Percentiles rank a stretch among this genome's conserved stretches.
phyloP scores from a whole-genome alignment of 2,888 invertebrate species.

The Acanthacorydalis orientalis region DNA sequence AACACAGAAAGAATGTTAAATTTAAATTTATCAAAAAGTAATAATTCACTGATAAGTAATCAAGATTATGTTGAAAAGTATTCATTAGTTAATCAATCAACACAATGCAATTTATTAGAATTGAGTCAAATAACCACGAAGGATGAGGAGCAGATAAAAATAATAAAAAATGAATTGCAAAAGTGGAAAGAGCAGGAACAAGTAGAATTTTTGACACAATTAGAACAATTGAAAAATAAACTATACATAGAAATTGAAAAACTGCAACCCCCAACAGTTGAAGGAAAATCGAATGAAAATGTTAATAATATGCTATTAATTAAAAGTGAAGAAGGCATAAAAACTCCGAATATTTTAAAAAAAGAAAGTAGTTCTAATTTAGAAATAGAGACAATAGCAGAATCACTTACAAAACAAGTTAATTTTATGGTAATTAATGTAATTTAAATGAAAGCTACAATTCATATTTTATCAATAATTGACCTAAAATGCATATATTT shows the following conservation, averaged over 20 bases:
- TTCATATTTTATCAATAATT: too few relatives aligned
- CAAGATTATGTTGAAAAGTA: not conserved
- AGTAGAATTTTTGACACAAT: constrained; percentile 1
- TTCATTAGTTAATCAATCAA: not conserved
- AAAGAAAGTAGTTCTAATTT: not conserved
- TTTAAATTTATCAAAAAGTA: not conserved
- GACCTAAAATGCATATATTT: too few relatives aligned
- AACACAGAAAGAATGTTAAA: constrained; percentile 2
- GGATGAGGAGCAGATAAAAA: not conserved
- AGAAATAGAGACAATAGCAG: too few relatives aligned
- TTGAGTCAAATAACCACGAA: not conserved
- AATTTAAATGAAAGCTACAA: too few relatives aligned
- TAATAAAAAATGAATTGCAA: constrained; percentile 1
- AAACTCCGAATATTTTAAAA: not conserved
- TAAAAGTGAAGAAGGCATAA: not conserved
- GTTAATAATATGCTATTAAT: too few relatives aligned
- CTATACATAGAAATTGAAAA: constrained; percentile 1
- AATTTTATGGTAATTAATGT: too few relatives aligned
- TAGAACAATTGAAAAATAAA: constrained; percentile 4
- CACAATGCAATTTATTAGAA: not conserved
- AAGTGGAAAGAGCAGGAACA: constrained; percentile 4
- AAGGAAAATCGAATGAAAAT: not conserved
- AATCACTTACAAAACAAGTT: too few relatives aligned
- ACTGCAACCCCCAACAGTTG: not conserved
- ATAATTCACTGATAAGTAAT: not conserved